Percentiles rank a stretch among this genome's conserved stretches.
phyloP scores from a whole-genome alignment of 2,888 invertebrate species.

The Pasiphila rectangulata region DNA sequence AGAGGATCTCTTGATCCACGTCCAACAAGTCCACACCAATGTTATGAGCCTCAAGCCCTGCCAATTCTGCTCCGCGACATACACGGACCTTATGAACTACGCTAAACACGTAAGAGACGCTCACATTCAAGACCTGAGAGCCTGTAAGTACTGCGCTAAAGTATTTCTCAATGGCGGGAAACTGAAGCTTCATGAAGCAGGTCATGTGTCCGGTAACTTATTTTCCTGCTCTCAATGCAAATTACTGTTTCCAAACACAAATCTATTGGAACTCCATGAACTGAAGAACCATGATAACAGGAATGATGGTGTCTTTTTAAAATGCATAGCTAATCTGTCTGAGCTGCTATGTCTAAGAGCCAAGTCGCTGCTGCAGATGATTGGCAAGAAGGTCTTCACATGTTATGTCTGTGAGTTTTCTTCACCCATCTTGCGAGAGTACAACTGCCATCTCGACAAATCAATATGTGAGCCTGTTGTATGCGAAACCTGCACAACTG shows the following conservation, averaged over 20 bases:
- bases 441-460: slow-evolving; percentile 46
- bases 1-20: slow-evolving; percentile 54
- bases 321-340: slow-evolving; percentile 45
- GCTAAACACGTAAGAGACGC: slow-evolving; percentile 50
- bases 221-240: slow-evolving; percentile 55
- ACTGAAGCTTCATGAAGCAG: slow-evolving; percentile 43
- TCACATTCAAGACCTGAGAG: slow-evolving; percentile 44
- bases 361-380: slow-evolving; percentile 10
- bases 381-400: background rate
- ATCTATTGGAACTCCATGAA: slow-evolving; percentile 43
- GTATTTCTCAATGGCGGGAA: slow-evolving; percentile 39
- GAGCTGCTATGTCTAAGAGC: slow-evolving; percentile 51
- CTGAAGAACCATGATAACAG: slow-evolving; percentile 36
- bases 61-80: slow-evolving; percentile 45
- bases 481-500: slow-evolving; percentile 50
- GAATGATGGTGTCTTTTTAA: slow-evolving; percentile 46
- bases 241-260: slow-evolving; percentile 31
- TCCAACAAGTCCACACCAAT: slow-evolving; percentile 49
- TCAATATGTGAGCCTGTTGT: slow-evolving; percentile 37
- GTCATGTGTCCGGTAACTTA: slow-evolving; percentile 39
- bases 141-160: slow-evolving; percentile 52
- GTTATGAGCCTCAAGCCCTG: slow-evolving; percentile 33
- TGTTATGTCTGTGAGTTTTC: slow-evolving; percentile 46
- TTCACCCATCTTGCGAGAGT: slow-evolving; percentile 30
- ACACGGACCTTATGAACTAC: slow-evolving; percentile 43